Base-by-base conservation (phyloP, 2,797 vertebrate genomes). In the Prunella strophiata region DNA sequence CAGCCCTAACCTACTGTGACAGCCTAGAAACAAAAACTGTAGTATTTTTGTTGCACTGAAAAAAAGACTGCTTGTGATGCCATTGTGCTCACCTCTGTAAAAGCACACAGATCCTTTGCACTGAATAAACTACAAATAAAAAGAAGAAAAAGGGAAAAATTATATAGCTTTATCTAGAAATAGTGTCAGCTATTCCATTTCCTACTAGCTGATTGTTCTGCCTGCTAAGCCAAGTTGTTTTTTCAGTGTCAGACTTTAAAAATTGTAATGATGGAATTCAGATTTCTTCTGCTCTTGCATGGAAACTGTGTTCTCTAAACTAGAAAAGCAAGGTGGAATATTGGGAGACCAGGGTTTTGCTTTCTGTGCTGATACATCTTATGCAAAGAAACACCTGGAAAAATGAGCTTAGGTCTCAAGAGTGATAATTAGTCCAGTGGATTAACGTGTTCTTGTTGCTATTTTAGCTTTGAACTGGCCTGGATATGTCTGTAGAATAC, bases 391-490 rank as follows among this genome's bases (percentile, higher is more conserved):
- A 82, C 51, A 67, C 61, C 52, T 92, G 61, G 34, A 89, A 94
- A 93, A 95, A 71, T 16, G 61, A 89, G 50, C 47, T 89, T 85
- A 74, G n/a, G 52, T 74, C 57, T 88, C 26, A 70, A 45, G 59
- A 50, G 61, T 88, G 82, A 29, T 87, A 87, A 94, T 96, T 96
- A 92, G 68, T 71, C 57, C 57, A 71, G 72, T 67, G 94, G 87
- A 94, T 96, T 94, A 95, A 13, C 55, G 30, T 57, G 62, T 38
- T 86, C 38, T 4, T 58, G 76, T 80, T 91, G 82, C 91, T 93
- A 91, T 95, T 96, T 94, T 95, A 72, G 66, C 57, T 74, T 67
- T 91, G 45, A 67, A 80, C 79, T 88, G 72, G 32, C 95, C 85
- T 89, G 72, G 61, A 68, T 88, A 11, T 54, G 38, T 80, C 82